A percentile compares a stretch with the other conserved stretches of the same genome.
phyloP scores from a whole-genome alignment of 1,140 invertebrate genomes.

The Drosophila varians region DNA sequence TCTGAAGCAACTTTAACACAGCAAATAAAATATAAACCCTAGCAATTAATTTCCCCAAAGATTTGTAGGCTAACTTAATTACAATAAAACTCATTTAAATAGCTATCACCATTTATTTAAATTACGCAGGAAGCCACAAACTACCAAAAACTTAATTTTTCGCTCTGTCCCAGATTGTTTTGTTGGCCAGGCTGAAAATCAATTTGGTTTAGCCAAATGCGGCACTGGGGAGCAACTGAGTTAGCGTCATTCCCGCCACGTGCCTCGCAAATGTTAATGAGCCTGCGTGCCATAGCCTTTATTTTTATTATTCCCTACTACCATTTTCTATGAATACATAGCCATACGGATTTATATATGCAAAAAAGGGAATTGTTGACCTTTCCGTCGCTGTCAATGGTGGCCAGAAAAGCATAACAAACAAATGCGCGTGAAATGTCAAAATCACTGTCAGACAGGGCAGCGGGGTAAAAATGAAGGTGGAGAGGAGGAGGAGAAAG shows the following conservation, averaged over 20 bases:
- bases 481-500: conserved; percentile 1
- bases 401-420: conserved; percentile 58
- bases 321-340: conserved; percentile 41
- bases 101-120: background rate
- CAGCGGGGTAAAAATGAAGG: background rate
- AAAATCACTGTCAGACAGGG: conserved; percentile 66
- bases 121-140: background rate
- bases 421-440: conserved; percentile 78
- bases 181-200: conserved; percentile 51
- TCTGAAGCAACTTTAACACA: no score
- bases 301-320: conserved; percentile 40
- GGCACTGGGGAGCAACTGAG: conserved; percentile 64
- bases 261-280: conserved; percentile 59
- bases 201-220: conserved; percentile 67
- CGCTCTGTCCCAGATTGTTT: conserved; percentile 32
- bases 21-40: no score
- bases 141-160: background rate
- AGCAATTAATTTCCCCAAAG: no score
- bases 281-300: conserved; percentile 49
- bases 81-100: no score
- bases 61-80: no score
- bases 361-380: conserved; percentile 61
- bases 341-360: conserved; percentile 27
- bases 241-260: conserved; percentile 54
- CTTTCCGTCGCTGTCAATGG: conserved; percentile 41